Evolutionary conservation across 2,888 invertebrate genomes (phyloP).

Genomic region (Catonia carolina): DNA sequence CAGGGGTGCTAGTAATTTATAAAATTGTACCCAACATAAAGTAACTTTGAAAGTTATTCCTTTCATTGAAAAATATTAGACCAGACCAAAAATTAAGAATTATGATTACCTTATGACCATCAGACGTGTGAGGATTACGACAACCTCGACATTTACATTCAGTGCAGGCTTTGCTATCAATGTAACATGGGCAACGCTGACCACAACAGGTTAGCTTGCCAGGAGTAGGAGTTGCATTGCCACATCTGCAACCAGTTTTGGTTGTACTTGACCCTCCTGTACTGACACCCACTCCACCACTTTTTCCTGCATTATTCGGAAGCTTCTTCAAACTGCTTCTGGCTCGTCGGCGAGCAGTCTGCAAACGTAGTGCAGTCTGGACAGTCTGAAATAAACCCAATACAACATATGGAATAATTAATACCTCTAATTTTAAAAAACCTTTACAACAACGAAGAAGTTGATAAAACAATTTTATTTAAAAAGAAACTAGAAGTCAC

Average conservation of each 20-base stretch:
- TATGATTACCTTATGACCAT: conserved; percentile 63
- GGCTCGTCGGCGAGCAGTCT: neutral
- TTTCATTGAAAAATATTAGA: too few relatives aligned
- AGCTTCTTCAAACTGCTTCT: neutral
- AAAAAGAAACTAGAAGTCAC: too few relatives aligned
- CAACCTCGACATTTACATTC: conserved; percentile 91
- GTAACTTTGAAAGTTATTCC: too few relatives aligned
- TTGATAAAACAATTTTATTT: too few relatives aligned
- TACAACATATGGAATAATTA: too few relatives aligned
- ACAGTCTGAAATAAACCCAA: too few relatives aligned
- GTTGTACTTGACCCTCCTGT: conserved; percentile 4
- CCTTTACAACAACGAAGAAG: too few relatives aligned
- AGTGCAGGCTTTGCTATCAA: conserved; percentile 78
- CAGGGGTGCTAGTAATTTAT: too few relatives aligned
- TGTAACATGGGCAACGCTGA: conserved; percentile 90
- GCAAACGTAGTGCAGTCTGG: neutral
- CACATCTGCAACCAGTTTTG: conserved; percentile 73
- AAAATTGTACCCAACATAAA: too few relatives aligned
- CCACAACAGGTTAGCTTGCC: conserved; percentile 90
- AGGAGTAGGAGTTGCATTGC: conserved; percentile 85
- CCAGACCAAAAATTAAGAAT: too few relatives aligned
- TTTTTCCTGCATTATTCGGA: neutral
- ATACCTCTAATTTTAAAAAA: too few relatives aligned
- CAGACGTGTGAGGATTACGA: conserved; percentile 79
- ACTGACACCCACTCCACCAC: conserved; percentile 18